These are phyloP conservation scores for Xenus cinereus DNA, from an alignment of 2,113 vertebrate genomes.

Conservation along the genomic window DNA sequence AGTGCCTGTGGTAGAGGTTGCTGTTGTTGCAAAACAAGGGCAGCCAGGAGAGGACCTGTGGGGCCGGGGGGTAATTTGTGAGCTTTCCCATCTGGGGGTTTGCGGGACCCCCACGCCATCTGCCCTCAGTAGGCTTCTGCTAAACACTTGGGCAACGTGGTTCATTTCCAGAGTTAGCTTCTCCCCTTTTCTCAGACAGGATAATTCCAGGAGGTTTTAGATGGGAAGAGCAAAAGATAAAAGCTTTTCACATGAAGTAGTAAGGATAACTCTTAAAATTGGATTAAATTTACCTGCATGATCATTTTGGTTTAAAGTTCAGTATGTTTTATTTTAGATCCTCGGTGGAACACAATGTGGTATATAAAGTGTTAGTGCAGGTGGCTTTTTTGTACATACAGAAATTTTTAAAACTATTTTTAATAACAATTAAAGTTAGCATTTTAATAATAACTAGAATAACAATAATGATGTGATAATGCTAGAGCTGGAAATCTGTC, in stretches of 20 bases:
- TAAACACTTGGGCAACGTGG: accelerated
- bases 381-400: not conserved
- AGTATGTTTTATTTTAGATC: not conserved
- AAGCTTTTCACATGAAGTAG: not conserved
- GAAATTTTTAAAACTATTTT: not conserved
- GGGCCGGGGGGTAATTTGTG: not conserved
- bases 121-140: not conserved
- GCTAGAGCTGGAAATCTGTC: not conserved
- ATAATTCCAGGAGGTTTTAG: not conserved
- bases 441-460: not conserved
- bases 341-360: not conserved
- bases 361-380: not conserved
- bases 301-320: not conserved
- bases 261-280: not conserved
- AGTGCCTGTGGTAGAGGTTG: not conserved
- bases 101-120: not conserved
- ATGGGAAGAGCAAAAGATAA: not conserved
- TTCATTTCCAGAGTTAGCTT: not conserved
- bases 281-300: not conserved
- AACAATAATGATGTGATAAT: not conserved
- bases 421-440: not conserved
- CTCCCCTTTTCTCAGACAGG: not conserved
- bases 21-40: not conserved
- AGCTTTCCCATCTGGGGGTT: not conserved
- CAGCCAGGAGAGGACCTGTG: not conserved